Conservation (phyloP, 2,888 invertebrate species). For the Tinea trinotella region DNA sequence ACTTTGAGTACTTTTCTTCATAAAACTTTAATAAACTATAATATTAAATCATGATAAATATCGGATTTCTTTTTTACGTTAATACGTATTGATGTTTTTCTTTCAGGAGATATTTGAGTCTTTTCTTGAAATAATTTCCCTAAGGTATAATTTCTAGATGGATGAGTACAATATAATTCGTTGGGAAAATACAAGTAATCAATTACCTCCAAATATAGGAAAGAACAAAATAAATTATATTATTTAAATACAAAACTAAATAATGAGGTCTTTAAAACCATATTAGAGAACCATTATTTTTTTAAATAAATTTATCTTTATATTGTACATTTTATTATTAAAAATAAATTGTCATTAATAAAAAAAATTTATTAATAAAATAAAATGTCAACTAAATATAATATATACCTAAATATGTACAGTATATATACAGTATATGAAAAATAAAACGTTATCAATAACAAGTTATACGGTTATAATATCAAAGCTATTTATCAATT, state of each 20-base stretch:
- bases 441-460: background rate
- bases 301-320: too few species aligned
- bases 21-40: background rate
- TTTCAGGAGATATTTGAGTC: background rate
- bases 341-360: too few species aligned
- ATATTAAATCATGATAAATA: background rate
- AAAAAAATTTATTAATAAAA: too few species aligned
- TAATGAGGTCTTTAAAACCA: too few species aligned
- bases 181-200: constrained; percentile 12
- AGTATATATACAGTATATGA: too few species aligned
- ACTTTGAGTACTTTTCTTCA: too few species aligned
- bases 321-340: too few species aligned
- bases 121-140: constrained; percentile 13
- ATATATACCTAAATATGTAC: background rate
- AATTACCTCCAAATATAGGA: constrained; percentile 6
- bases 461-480: too few species aligned
- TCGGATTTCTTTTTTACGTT: background rate
- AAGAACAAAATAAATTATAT: background rate
- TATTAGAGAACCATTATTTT: too few species aligned
- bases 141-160: constrained; percentile 3
- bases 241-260: background rate
- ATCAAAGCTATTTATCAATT: background rate
- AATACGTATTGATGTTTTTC: background rate
- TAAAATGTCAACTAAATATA: background rate
- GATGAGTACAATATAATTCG: constrained; percentile 17